phyloP scores from a whole-genome alignment of 1,140 invertebrate species.

The Cydia amplana region DNA sequence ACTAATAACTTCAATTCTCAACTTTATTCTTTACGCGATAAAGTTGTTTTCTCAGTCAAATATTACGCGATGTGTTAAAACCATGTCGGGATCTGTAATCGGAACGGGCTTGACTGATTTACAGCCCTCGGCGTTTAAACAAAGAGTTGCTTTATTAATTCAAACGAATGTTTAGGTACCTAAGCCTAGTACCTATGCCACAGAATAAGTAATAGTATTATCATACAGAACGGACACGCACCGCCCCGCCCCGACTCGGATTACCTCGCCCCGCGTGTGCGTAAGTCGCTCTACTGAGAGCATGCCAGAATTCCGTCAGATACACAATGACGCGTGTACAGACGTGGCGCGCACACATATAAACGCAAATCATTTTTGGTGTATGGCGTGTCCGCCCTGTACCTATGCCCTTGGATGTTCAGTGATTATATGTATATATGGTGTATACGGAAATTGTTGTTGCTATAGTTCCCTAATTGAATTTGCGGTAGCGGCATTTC shows the following conservation, averaged over 20 bases:
- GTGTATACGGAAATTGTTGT: conserved; percentile 4
- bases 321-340: no score
- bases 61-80: not conserved
- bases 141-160: conserved; percentile 17
- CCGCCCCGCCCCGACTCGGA: no score
- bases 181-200: not conserved
- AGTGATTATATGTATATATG: not conserved
- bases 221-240: no score
- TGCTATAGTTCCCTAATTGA: conserved; percentile 6
- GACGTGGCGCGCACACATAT: no score
- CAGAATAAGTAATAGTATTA: no score
- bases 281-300: no score
- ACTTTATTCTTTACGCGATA: not conserved
- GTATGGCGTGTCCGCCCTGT: no score
- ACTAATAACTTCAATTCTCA: not conserved
- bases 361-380: no score
- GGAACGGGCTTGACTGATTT: conserved; percentile 5
- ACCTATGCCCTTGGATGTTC: not conserved
- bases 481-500: conserved; percentile 1
- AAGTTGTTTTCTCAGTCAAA: not conserved
- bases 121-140: conserved; percentile 20
- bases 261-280: no score
- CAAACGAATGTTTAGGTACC: conserved; percentile 21
- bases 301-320: no score
- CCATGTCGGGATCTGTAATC: not conserved